Percentiles rank a stretch among this genome's conserved stretches.
Conservation (phyloP, 35 echinoderm and acorn worm species). For the Heliocidaris erythrogramma region DNA sequence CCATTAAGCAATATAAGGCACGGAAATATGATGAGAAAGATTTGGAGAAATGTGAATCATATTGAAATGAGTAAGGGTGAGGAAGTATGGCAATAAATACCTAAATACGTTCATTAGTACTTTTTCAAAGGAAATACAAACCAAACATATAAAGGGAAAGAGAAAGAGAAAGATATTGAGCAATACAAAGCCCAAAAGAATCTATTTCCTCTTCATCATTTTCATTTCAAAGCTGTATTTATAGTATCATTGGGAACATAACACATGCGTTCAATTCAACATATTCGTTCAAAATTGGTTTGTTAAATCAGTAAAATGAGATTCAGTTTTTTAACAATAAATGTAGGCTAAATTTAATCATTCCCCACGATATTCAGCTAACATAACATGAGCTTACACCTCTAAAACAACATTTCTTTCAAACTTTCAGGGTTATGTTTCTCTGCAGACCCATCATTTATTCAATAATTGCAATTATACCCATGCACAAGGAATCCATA, state of each 20-base stretch:
- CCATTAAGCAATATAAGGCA: not conserved
- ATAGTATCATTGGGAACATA: not conserved
- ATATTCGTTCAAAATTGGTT: no score
- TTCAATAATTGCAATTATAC: not conserved
- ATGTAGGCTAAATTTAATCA: no score
- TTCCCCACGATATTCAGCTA: no score
- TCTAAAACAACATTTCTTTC: not conserved
- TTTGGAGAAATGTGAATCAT: not conserved
- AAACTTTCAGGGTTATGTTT: not conserved
- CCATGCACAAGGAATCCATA: not conserved
- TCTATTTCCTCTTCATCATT: not conserved
- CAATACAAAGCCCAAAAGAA: not conserved
- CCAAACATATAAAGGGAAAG: not conserved
- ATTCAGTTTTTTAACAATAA: no score
- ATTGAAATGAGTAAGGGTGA: not conserved
- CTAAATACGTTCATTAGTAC: not conserved
- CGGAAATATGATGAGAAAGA: not conserved
- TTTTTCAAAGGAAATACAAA: not conserved
- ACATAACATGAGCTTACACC: no score
- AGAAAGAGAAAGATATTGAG: not conserved
- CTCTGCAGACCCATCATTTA: not conserved
- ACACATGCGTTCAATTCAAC: no score
- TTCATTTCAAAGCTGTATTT: not conserved
- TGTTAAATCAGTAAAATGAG: no score
- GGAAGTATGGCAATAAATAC: not conserved